Base-by-base conservation (phyloP, 2,888 invertebrate genomes). In the Tridacna crocea region DNA sequence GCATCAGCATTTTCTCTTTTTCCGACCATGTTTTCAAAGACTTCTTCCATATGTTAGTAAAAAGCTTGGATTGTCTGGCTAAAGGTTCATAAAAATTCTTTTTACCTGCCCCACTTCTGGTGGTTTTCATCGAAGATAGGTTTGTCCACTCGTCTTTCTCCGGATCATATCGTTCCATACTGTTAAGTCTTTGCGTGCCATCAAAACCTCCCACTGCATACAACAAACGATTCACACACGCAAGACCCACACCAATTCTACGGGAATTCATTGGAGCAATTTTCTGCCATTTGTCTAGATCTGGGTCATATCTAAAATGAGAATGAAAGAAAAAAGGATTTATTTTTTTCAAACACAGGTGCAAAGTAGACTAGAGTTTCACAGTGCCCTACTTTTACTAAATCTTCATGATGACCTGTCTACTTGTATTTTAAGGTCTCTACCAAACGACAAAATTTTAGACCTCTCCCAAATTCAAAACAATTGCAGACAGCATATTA, bases 131-230 rank as follows among this genome's bases (percentile, higher is more conserved):
- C 0, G 97, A 95, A 22, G 97, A 96, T 83, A 98, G 96, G 93
- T 96, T 96, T 0, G 96, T 96, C 98, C 98, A 98, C 90, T 96
- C 96, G 93, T 98, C 96, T 93, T 97, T 97, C 95, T 98, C 98
- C 0, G 98, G 98, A 94, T 98, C 97, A 95, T 98, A 98, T 94
- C 98, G 97, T 95, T 98, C 98, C 0, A 96, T 97, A 55, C 97
- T 96, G 88, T 95, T 95, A 80, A 98, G 95, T 51, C 98, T 96
- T 47, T 97, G 95, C 22, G 95, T 95, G 36, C 98, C 98, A 95
- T 98, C 97, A 94, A 97, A 98, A 0, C 98, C 98, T 73, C 98
- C 98, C 70, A 98, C 97, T 0, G 98, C 98, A 94, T 95, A 95
- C 96, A 92, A 96, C 96, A 94, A 87, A 96, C 95, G 91, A 89